Conservation (phyloP, 2,113 vertebrate genomes). For the Dolichotis patagonum region DNA sequence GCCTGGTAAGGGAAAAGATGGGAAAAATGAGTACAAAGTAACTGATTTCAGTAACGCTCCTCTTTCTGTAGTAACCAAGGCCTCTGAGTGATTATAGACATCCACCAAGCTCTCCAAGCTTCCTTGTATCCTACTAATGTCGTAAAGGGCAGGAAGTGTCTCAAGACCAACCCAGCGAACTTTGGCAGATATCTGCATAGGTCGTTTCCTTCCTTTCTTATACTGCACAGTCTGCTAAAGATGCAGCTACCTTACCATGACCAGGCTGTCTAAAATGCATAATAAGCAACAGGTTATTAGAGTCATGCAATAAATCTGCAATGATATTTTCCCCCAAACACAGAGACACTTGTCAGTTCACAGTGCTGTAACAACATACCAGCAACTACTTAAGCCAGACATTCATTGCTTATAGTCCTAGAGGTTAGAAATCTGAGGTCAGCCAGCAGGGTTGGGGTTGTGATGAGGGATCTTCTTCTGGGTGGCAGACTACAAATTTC, state of each 20-base stretch:
- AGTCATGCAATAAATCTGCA: not conserved
- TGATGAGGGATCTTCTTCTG: not conserved
- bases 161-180: not conserved
- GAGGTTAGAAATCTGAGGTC: not conserved
- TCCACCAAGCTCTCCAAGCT: not conserved
- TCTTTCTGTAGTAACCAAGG: not conserved
- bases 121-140: not conserved
- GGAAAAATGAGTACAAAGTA: not conserved
- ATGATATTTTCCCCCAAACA: not conserved
- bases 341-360: not conserved
- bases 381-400: not conserved
- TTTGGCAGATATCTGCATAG: not conserved
- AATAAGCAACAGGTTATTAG: not conserved
- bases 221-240: not conserved
- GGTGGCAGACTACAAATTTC: not conserved
- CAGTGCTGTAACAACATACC: not conserved
- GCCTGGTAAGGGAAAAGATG: not conserved
- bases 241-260: not conserved
- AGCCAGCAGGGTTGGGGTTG: not conserved
- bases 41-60: not conserved
- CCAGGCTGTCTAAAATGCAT: not conserved
- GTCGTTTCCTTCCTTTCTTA: not conserved
- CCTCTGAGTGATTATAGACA: not conserved
- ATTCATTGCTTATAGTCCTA: not conserved
- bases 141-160: not conserved